These are phyloP conservation scores for Petroica traversi DNA, from an alignment of 2,113 vertebrate genomes.

Conservation along the genomic window DNA sequence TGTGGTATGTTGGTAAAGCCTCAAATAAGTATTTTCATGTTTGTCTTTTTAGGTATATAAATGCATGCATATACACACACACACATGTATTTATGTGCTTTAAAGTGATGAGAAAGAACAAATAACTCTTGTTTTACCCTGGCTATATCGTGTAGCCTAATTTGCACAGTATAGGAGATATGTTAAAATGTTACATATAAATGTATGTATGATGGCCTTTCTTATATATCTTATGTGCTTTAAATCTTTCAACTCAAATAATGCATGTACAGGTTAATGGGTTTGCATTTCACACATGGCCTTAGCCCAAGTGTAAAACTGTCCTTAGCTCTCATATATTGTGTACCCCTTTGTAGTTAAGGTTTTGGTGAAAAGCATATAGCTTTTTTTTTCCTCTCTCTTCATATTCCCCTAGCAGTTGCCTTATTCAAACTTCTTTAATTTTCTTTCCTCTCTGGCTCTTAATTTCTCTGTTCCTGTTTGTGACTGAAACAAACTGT, in stretches of 20 bases:
- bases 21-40: neutral
- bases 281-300: neutral
- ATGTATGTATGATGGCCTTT: neutral
- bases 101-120: neutral
- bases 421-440: neutral
- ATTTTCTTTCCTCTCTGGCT: neutral
- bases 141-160: neutral
- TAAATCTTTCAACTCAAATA: neutral
- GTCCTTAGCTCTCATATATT: neutral
- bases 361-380: neutral
- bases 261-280: neutral
- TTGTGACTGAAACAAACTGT: neutral
- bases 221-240: neutral
- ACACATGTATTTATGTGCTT: accelerated
- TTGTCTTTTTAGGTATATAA: neutral
- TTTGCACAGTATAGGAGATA: neutral
- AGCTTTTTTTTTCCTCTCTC: neutral
- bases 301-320: neutral
- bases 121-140: neutral
- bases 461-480: neutral
- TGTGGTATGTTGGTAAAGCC: neutral
- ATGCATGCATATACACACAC: neutral
- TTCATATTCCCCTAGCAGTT: neutral
- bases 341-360: neutral
- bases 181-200: neutral